A percentile compares a stretch with the other conserved stretches of the same genome.
phyloP scores from a whole-genome alignment of 2,888 invertebrate genomes.

The Ganaspis brasiliensis region DNA sequence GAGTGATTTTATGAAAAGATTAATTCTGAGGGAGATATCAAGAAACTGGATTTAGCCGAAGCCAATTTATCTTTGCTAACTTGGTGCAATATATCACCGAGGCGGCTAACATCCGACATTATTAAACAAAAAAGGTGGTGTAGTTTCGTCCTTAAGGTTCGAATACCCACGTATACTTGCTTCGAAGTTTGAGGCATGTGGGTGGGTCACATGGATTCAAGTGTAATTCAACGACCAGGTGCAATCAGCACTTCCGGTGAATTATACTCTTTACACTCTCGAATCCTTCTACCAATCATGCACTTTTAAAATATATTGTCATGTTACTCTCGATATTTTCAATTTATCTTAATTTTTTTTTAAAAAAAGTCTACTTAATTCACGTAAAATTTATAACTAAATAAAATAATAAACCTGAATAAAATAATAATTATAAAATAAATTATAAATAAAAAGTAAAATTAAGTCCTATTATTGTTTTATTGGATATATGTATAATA shows the following conservation, averaged over 20 bases:
- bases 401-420: too few relatives aligned
- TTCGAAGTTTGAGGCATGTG: conserved; percentile 53
- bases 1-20: not conserved
- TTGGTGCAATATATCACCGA: conserved; percentile 30
- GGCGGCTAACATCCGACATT: conserved; percentile 31
- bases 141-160: conserved; percentile 35
- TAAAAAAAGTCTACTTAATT: too few relatives aligned
- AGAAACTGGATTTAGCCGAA: conserved; percentile 3
- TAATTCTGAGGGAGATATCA: not conserved
- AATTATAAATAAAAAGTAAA: too few relatives aligned
- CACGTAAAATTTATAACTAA: too few relatives aligned
- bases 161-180: conserved; percentile 57
- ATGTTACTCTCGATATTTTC: too few relatives aligned
- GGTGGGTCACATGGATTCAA: conserved; percentile 52
- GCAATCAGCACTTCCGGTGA: conserved; percentile 55
- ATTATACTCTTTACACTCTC: not conserved
- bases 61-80: conserved; percentile 11
- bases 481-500: too few relatives aligned
- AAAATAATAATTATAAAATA: too few relatives aligned
- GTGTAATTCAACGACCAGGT: conserved; percentile 57
- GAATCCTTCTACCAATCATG: not conserved
- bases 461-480: too few relatives aligned
- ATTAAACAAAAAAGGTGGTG: conserved; percentile 3
- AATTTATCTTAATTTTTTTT: too few relatives aligned
- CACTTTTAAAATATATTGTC: too few relatives aligned